Base-by-base conservation (phyloP, 2,113 vertebrate genomes). In the Hydropotes inermis region DNA sequence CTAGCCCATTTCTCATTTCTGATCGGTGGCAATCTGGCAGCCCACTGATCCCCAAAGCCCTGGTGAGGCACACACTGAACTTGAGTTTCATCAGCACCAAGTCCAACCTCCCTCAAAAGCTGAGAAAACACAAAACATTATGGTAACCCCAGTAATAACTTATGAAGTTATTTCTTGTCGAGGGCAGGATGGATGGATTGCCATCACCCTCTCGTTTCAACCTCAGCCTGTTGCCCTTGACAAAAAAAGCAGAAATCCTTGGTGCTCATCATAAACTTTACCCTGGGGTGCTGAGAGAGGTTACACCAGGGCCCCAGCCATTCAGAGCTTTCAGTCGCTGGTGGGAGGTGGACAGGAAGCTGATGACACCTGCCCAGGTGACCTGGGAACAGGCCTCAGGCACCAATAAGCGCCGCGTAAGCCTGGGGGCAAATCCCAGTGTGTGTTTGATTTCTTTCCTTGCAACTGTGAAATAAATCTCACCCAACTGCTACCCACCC, bases 331-430 rank as follows among this genome's bases (percentile, higher is more conserved):
- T 50, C 60, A 2, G 76, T 60, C 55, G 28, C 45, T 0, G 57
- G 78, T 25, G 16, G 60, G 52, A 82, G 74, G 95, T 55, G 88
- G 74, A 16, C 93, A 43, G 58, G 97, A 94, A 90, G 96, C 81
- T 36, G 87, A 47, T 36, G 92, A 82, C 57, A 96, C 97, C 96
- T 96, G 97, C 89, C 47, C 96, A 92, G 97, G 96, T 93, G 91
- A 50, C 89, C 7, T 1, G 28, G 93, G 84, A 33, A 3, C 87
- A 58, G 95, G 92, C 97, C 97, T 83, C 52, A 5, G 7, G 79
- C 64, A 6, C 57, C 89, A 6, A 13, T 17, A 47, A 60, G 43
- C 81, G 10, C 9, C 8, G 5, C 5, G 6, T 7, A 36, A 2
- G 87, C 81, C 43, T 28, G 87, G 57, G 74, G 90, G 50, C 90